Percentiles rank a stretch among this genome's conserved stretches.
phyloP scores from a whole-genome alignment of 2,113 vertebrate species.

The Cricetomys ansorgei region DNA sequence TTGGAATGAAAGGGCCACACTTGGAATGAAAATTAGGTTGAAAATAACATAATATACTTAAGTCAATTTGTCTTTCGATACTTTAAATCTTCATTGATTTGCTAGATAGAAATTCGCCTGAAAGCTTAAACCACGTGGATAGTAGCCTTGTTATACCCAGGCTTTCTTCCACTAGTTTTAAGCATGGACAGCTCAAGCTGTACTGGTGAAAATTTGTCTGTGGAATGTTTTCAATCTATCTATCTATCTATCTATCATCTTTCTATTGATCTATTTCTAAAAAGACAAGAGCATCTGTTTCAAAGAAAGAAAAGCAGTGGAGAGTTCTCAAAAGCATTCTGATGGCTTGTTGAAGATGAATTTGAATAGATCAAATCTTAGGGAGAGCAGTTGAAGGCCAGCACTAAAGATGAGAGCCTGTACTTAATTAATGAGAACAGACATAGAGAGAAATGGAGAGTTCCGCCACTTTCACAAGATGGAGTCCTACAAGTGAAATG shows the following conservation, averaged over 20 bases:
- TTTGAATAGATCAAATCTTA: neutral
- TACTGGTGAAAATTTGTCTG: neutral
- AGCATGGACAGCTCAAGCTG: neutral
- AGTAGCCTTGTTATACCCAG: neutral
- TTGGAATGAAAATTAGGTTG: neutral
- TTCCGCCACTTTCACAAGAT: neutral
- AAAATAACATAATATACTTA: neutral
- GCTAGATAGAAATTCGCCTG: neutral
- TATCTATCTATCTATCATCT: neutral
- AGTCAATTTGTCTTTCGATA: neutral
- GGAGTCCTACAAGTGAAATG: neutral
- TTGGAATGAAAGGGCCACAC: neutral
- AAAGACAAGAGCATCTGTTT: neutral
- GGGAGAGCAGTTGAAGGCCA: neutral
- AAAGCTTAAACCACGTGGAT: neutral
- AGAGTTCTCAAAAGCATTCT: neutral
- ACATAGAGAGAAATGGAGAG: neutral
- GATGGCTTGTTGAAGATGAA: neutral
- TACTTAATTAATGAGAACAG: neutral
- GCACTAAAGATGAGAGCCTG: neutral
- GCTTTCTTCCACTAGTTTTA: neutral
- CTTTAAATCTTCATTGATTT: constrained; percentile 31
- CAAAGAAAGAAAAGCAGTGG: neutral
- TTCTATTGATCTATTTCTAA: neutral
- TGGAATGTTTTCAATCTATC: neutral